Percentiles rank a stretch among this genome's conserved stretches.
Evolutionary conservation across 1,140 invertebrate genomes (phyloP).

Genomic region (Schlechtendalia chinensis): DNA sequence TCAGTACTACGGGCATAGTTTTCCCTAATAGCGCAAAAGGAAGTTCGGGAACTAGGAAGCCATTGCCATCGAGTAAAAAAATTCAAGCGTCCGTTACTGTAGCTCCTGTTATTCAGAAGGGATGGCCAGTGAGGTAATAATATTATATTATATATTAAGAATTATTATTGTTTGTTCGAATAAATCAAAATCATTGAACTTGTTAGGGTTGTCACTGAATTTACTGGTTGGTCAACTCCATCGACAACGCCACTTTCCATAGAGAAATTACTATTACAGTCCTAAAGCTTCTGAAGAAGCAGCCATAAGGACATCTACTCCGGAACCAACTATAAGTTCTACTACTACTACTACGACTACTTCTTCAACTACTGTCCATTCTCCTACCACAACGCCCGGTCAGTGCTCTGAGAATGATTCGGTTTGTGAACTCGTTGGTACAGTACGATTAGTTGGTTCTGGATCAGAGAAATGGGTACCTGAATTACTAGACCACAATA

Average conservation of each 20-base stretch:
- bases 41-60: slow-evolving; percentile 59
- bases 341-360: slow-evolving; percentile 70
- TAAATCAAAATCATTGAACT: slow-evolving; percentile 52
- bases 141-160: neutral
- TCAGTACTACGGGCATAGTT: slow-evolving; percentile 65
- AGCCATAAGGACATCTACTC: slow-evolving; percentile 55
- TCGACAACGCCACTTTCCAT: slow-evolving; percentile 81
- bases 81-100: slow-evolving; percentile 52
- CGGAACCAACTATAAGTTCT: slow-evolving; percentile 57
- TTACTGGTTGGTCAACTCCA: slow-evolving; percentile 83
- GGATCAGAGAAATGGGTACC: slow-evolving; percentile 75
- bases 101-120: slow-evolving; percentile 70
- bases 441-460: slow-evolving; percentile 73
- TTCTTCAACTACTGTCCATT: slow-evolving; percentile 72
- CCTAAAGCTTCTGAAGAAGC: slow-evolving; percentile 64
- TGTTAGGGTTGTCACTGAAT: slow-evolving; percentile 76
- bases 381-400: slow-evolving; percentile 75
- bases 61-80: slow-evolving; percentile 57
- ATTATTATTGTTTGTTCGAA: neutral
- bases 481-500: slow-evolving; percentile 80
- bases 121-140: slow-evolving; percentile 72
- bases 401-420: slow-evolving; percentile 62
- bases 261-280: slow-evolving; percentile 74
- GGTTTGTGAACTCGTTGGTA: slow-evolving; percentile 79
- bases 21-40: slow-evolving; percentile 77